These are phyloP conservation scores for Triplophysa dalaica DNA, from an alignment of 2,113 vertebrate species.

Conservation along the genomic window DNA sequence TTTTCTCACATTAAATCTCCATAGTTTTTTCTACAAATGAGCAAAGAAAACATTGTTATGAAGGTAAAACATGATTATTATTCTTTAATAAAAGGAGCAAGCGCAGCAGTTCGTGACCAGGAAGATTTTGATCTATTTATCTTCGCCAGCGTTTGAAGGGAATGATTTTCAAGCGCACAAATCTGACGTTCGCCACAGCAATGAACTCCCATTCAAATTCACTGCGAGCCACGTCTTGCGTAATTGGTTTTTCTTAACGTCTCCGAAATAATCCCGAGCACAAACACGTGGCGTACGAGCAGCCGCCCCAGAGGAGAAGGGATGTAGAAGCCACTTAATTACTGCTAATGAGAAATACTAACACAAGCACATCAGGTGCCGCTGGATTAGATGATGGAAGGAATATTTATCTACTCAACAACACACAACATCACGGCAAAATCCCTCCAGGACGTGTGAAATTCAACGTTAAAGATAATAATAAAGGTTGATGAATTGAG, in stretches of 20 bases:
- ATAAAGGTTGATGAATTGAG: neutral
- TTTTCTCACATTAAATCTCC: no score
- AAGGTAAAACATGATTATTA: no score
- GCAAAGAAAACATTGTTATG: no score
- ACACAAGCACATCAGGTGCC: slow-evolving; percentile 66
- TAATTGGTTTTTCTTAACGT: slow-evolving; percentile 63
- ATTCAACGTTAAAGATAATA: neutral
- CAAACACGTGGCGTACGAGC: slow-evolving; percentile 66
- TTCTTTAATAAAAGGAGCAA: no score
- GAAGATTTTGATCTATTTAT: neutral
- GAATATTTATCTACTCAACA: slow-evolving; percentile 12
- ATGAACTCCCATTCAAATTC: slow-evolving; percentile 7
- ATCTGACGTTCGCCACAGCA: slow-evolving; percentile 6
- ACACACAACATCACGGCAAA: slow-evolving; percentile 11
- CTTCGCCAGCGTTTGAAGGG: neutral
- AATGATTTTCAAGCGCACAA: neutral
- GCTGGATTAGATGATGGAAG: slow-evolving; percentile 15
- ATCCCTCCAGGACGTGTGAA: neutral
- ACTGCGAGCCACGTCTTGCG: neutral
- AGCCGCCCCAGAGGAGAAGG: slow-evolving; percentile 59
- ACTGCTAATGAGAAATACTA: slow-evolving; percentile 72
- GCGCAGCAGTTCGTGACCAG: no score
- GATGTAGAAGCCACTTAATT: slow-evolving; percentile 65
- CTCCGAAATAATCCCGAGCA: slow-evolving; percentile 65
- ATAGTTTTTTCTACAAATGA: no score